Base-by-base conservation (phyloP, 1,140 invertebrate species). In the Lasaia peninsularis region DNA sequence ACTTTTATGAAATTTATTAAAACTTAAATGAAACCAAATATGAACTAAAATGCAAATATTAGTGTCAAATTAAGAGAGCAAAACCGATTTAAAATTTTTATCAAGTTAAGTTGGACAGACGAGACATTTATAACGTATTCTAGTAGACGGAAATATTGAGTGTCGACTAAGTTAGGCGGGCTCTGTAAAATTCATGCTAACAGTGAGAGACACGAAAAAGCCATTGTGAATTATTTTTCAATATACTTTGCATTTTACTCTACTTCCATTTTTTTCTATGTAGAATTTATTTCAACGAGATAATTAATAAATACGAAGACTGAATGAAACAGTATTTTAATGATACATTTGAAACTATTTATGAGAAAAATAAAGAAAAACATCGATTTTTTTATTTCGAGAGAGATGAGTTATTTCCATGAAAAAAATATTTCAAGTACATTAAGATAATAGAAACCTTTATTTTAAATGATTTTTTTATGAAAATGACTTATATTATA, bases 191-290 rank as follows among this genome's bases (percentile, higher is more conserved):
- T 54, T 24, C 20, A 54, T 37, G 32, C 16, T 34, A 54, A 53
- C 56, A 60, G 67, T 66, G 67, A 71, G 69, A 62, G 69, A 78
- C 72, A 77, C 71, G 72, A 65, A 74, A 78, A 75, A 71, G 59
- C 67, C 65, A 71, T 77, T 71, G 59, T 64, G 58, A 69, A 67
- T 61, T 53, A 34, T 52, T 54, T 67, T 58, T 64, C 61, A 68
- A 65, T 65, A 58, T 54, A 53, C 40, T 9, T 24, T 10, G 9
- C 14, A 53, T 52, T 50, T 49, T n/a, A 3, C 35, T 2, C 1
- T 37, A 16, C 35, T 14, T n/a, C 3, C 16, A 28, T 21, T 49
- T 24, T 6, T 28, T 4, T 28, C 8, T 6, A 4, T 28, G 24
- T 28, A 0, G 24, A 28, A 28, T 6, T n/a, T n/a, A 7, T 28